Base-by-base conservation (phyloP, 1,140 invertebrate genomes). In the Drosophila carrolli region DNA sequence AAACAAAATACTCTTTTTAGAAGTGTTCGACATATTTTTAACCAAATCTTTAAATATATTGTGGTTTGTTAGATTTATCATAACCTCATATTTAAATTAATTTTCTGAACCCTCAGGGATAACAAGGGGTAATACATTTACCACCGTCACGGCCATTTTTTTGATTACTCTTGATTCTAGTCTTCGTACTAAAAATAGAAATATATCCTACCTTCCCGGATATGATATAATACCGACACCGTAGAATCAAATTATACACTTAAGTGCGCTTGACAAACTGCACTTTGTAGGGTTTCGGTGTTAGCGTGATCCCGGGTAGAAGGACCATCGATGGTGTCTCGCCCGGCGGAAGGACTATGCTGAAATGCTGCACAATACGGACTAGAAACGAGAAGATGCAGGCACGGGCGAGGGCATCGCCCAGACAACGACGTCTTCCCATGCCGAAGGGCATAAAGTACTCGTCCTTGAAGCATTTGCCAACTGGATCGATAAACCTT, bases 341-440 rank as follows among this genome's bases (percentile, higher is more conserved):
- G 0, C 75, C 76, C 6, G 56, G 19, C 4, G 81, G 76, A 11
- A 82, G 62, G 8, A 85, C 88, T 0, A 94, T 80, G 14, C 80
- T 91, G 63, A 92, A 95, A 56, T 93, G 93, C 81, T 96, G 96
- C 59, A 97, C 91, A 11, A 97, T 93, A 6, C 95, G 94, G 4
- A 94, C 93, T 56, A 97, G 95, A 46, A 96, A 94, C 16, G 97
- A 93, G 82, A 97, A 97, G 4, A 96, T 83, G 67, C 96, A 96
- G 1, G 94, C 94, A 55, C 94, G 94, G 0, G 96, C 97, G 43
- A 97, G 91, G 0, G 94, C 93, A 91, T 97, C 96, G 1, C 97
- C 97, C 0, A 96, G 94, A 85, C 97, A 97, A 65, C 95, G 94
- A 77, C 96, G 93, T 75, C 91, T 90, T 94, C 96, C 96, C 86